Percentiles rank a stretch among this genome's conserved stretches.
phyloP scores from a whole-genome alignment of 1,140 invertebrate species.

The Musca domestica region DNA sequence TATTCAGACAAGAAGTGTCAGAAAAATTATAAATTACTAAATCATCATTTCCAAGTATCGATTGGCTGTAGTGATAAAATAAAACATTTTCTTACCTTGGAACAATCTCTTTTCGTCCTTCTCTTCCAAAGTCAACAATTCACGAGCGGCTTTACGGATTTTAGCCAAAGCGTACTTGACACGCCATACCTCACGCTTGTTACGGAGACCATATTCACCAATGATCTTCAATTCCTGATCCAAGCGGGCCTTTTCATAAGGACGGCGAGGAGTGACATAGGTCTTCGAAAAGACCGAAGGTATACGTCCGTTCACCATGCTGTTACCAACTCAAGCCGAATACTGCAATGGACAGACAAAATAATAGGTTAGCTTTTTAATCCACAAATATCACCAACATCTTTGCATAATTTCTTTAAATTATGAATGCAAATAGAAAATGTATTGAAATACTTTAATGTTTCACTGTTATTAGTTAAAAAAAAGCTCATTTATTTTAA shows the following conservation, averaged over 20 bases:
- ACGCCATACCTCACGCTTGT: conserved; percentile 99
- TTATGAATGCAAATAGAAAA: not conserved
- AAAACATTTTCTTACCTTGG: conserved; percentile 89
- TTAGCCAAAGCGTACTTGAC: conserved; percentile 98
- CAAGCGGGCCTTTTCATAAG: conserved; percentile 98
- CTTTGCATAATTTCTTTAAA: not conserved
- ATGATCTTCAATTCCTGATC: conserved; percentile 99
- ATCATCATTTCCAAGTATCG: conserved; percentile 18
- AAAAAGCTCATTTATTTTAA: too few relatives aligned
- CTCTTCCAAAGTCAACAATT: conserved; percentile 96
- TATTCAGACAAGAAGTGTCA: conserved; percentile 73
- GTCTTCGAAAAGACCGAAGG: conserved; percentile 96
- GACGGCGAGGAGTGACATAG: conserved; percentile 96
- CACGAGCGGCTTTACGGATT: conserved; percentile 98
- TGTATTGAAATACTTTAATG: not conserved
- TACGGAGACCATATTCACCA: conserved; percentile 97
- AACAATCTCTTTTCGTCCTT: conserved; percentile 97
- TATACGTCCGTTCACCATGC: conserved; percentile 89
- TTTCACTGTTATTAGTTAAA: not conserved
- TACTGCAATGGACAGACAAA: conserved; percentile 31
- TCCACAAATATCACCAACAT: conserved; percentile 19
- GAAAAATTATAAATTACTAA: conserved; percentile 12
- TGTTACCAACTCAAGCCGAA: conserved; percentile 41
- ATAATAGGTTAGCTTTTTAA: conserved; percentile 29
- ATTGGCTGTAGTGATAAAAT: too few relatives aligned